Conservation (phyloP, 2,797 vertebrate genomes). For the Pelodytes ibericus region DNA sequence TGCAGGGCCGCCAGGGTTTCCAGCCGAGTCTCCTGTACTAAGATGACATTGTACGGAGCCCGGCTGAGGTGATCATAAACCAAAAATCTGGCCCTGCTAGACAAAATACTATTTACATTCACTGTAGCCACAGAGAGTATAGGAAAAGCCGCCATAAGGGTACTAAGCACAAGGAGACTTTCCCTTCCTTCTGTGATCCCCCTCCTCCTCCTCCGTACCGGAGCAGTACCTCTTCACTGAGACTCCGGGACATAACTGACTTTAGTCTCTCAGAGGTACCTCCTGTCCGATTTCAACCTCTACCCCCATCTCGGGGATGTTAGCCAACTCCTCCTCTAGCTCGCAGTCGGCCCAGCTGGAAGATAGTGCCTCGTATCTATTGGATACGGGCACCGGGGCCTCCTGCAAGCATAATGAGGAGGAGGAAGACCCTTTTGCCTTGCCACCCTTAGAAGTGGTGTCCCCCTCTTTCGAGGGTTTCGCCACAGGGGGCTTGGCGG, state of each 20-base stretch:
- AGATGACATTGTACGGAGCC: background rate
- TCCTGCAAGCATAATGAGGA: background rate
- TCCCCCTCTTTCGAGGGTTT: too few species aligned
- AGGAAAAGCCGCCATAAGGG: background rate
- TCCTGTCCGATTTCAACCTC: background rate
- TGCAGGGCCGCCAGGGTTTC: too few species aligned
- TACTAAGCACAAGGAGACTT: background rate
- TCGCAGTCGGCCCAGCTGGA: background rate
- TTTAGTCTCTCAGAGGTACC: background rate
- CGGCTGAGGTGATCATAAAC: too few species aligned
- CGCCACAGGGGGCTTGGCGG: too few species aligned
- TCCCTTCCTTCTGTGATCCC: background rate
- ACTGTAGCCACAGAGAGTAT: slow-evolving; percentile 2
- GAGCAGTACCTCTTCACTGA: background rate
- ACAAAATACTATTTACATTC: too few species aligned
- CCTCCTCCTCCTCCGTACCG: background rate
- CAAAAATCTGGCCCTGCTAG: too few species aligned
- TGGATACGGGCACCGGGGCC: too few species aligned
- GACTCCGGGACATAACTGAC: background rate
- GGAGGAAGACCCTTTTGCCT: background rate
- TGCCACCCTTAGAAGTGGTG: too few species aligned
- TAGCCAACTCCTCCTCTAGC: background rate
- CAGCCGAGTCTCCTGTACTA: too few species aligned
- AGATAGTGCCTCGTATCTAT: background rate
- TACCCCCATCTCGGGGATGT: background rate